phyloP scores from a whole-genome alignment of 2,797 vertebrate genomes.

The Telmatherina bonti region DNA sequence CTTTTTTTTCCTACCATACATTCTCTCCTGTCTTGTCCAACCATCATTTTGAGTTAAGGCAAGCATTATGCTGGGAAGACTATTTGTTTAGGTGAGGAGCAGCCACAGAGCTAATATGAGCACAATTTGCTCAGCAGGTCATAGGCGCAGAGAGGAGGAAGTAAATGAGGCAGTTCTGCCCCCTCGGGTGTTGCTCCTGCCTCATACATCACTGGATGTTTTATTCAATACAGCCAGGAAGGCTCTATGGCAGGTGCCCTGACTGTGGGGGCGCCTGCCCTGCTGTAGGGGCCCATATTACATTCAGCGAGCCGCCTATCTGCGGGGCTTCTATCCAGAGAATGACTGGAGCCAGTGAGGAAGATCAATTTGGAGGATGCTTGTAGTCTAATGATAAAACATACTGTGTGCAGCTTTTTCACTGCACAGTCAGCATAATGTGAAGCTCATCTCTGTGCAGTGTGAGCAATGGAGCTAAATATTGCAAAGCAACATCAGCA shows the following conservation, averaged over 20 bases:
- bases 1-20: constrained; percentile 58
- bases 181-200: constrained; percentile 83
- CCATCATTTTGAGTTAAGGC: constrained; percentile 83
- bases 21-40: constrained; percentile 72
- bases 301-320: constrained; percentile 75
- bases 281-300: constrained; percentile 79
- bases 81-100: constrained; percentile 87
- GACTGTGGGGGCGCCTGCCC: constrained; percentile 76
- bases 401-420: constrained; percentile 58
- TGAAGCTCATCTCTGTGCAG: constrained; percentile 54
- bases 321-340: constrained; percentile 64
- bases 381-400: constrained; percentile 74
- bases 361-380: constrained; percentile 66
- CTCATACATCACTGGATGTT: constrained; percentile 88
- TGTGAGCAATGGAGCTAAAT: constrained; percentile 57
- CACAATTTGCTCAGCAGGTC: constrained; percentile 87
- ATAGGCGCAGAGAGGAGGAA: constrained; percentile 82
- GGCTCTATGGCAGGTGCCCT: constrained; percentile 84
- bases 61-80: constrained; percentile 82
- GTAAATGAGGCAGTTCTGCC: constrained; percentile 85
- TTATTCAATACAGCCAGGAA: constrained; percentile 86
- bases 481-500: constrained; percentile 67
- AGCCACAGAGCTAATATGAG: constrained; percentile 86
- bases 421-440: constrained; percentile 71
- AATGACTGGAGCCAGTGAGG: constrained; percentile 62